Conservation (phyloP, 2,797 vertebrate species). For the Notamacropus eugenii region DNA sequence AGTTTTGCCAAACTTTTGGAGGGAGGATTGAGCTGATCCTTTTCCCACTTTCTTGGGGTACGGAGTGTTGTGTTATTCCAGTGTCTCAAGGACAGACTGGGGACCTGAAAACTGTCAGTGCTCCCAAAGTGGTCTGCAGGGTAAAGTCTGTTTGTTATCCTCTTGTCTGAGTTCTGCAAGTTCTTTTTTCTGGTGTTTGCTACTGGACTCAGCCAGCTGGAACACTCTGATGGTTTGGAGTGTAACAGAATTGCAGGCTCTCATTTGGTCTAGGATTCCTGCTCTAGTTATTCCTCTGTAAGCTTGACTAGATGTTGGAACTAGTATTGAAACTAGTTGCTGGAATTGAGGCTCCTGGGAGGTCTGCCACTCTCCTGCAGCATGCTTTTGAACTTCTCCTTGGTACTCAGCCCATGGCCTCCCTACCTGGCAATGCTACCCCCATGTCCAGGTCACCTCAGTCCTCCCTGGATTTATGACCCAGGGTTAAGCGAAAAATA, state of each 20-base stretch:
- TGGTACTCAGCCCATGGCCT: not conserved
- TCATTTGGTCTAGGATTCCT: not conserved
- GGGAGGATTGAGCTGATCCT: not conserved
- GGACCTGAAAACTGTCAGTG: not conserved
- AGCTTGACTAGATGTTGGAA: not conserved
- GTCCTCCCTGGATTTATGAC: not conserved
- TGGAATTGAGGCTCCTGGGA: not conserved
- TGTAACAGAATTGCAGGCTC: not conserved
- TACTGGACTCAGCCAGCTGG: not conserved
- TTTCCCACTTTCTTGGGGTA: not conserved
- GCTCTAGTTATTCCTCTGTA: not conserved
- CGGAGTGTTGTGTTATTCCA: not conserved
- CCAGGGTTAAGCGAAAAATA: not conserved
- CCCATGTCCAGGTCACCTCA: not conserved
- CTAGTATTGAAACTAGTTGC: not conserved
- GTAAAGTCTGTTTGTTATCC: not conserved
- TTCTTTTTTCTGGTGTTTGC: not conserved
- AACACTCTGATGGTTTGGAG: not conserved
- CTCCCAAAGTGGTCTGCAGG: not conserved
- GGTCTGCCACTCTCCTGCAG: not conserved
- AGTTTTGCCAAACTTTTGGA: not conserved
- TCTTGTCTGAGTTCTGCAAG: not conserved
- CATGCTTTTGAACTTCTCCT: not conserved
- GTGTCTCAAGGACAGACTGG: not conserved
- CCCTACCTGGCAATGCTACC: not conserved